Base-by-base conservation (phyloP, 2,888 invertebrate species). In the Drosophila leonis region DNA sequence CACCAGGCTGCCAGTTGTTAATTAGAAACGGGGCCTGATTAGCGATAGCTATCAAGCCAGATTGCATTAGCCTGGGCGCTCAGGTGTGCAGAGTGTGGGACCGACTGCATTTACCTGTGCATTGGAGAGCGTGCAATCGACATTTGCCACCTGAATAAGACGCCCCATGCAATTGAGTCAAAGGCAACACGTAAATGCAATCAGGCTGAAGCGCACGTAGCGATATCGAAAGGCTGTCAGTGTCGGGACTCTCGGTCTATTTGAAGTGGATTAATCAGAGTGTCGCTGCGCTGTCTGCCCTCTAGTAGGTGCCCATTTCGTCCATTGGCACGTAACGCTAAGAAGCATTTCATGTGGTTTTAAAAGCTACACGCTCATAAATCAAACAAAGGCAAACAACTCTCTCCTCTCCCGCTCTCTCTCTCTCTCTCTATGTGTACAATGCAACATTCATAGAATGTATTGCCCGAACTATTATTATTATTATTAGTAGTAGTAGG, bases 221-320 rank as follows among this genome's bases (percentile, higher is more conserved):
- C 71, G 75, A 82, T 84, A 86, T 70, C 76, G 69, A 66, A 70
- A 68, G 69, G 54, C 61, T 65, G 78, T 76, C 78, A 76, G 65
- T 61, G 48, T 57, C 63, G 20, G 49, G 46, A 20, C 33, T 52
- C 52, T 27, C 31, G 41, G 39, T 59, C 48, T 71, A 70, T 72
- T 76, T 82, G 68, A 83, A 82, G 84, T 84, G 87, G 84, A 84
- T 84, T 84, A 84, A 84, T 87, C 84, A 82, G 84, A 71, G 66
- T 68, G 67, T 41, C 55, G 60, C 61, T 73, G 55, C 55, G 60
- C 61, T 73, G 55, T 63, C 65, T 60, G 39, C 15, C 44, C n/a
- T 41, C 33, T 8, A 18, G 39, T 18, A 46, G 61, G 59, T 56
- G 33, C 41, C 65, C 39, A 18, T 37, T 35, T 64, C 54, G 51